Evolutionary conservation across 1,140 invertebrate species (phyloP).

Genomic region (Lucilia cuprina): DNA sequence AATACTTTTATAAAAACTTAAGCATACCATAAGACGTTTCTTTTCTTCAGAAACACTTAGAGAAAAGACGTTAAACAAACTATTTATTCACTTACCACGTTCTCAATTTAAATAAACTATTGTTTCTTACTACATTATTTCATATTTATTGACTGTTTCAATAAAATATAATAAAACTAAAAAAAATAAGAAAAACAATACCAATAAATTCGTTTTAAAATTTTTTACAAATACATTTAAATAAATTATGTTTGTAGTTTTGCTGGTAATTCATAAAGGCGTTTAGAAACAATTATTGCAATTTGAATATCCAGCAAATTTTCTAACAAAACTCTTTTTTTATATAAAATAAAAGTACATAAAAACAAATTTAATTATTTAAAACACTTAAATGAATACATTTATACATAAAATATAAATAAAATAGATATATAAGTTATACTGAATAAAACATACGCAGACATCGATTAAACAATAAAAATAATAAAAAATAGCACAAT

Average conservation of each 20-base stretch:
- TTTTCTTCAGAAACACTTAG: no score
- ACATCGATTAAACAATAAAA: neutral
- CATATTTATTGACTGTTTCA: conserved; percentile 20
- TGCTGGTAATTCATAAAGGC: neutral
- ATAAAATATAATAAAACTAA: conserved; percentile 3
- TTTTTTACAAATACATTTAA: neutral
- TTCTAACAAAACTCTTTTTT: neutral
- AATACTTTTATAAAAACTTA: no score
- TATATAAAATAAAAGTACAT: neutral
- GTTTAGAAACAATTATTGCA: neutral
- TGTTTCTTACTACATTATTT: neutral
- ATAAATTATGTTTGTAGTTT: neutral
- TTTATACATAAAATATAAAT: neutral
- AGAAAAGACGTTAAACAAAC: no score
- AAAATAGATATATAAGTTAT: neutral
- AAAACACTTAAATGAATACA: conserved; percentile 1
- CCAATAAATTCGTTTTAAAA: conserved; percentile 24
- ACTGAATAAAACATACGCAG: neutral
- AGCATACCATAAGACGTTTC: no score
- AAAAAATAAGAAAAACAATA: conserved; percentile 5
- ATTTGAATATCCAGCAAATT: neutral
- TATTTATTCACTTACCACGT: no score
- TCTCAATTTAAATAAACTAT: no score
- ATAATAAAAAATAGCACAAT: neutral
- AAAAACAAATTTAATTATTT: neutral